Evolutionary conservation across 1,140 invertebrate genomes (phyloP), one percentile per base, ranked within the genome.

Genomic region (Carposina sasakii): DNA sequence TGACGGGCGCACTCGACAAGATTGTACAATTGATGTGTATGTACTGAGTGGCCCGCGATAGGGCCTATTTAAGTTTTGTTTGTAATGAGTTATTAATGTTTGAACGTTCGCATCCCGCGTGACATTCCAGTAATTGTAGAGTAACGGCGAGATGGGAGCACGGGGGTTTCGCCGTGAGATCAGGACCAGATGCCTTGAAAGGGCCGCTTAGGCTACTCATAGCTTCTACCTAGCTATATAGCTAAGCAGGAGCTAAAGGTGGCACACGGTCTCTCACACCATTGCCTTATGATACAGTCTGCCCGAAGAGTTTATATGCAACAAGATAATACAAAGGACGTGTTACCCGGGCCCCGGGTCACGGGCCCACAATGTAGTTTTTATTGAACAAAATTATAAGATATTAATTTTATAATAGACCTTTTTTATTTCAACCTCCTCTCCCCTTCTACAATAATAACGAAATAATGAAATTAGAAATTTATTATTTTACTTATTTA

Each of bases 351-450:
- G 76, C 76, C 63, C 77, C 77, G 76, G 79, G 77, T 66, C 74
- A 79, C 75, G 74, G 79, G 76, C 79, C 79, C 79, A 83, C 77
- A 78, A 77, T 83, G 79, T 83, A 83, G 76, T 83, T 83, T 81
- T 79, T 83, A 83, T 72, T 81, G 79, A 83, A 83, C 79, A 83
- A 83, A 83, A n/a, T n/a, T 83, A 83, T 81, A 83, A 83, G 70
- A 83, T 83, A 83, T 83, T 83, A 83, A 83, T 83, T 81, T 83
- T 81, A 83, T 83, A 83, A 81, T 75, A 75, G 78, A 36, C 71
- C 65, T 71, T 72, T 79, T 83, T 83, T 71, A 64, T 55, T 72
- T 63, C 17, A 39, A 43, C 19, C 19, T 36, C 34, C 52, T 37
- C 50, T 17, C 34, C 44, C 21, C n/a, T 33, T 43, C 20, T 28